Evolutionary conservation across 2,113 vertebrate species (phyloP).

Genomic region (Engystomops pustulosus): DNA sequence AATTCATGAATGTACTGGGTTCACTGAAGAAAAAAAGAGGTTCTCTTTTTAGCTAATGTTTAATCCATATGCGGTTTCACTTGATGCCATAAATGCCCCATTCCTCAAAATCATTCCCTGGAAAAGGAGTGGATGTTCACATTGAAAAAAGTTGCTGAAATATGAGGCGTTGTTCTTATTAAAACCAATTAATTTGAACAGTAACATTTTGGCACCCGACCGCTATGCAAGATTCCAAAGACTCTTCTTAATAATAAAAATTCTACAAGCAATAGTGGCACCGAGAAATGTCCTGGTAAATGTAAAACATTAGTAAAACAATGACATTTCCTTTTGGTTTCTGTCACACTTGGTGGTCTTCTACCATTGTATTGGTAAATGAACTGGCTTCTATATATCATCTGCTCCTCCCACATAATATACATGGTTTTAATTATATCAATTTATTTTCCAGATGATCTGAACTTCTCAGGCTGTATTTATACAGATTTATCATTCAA

Average conservation of each 20-base stretch:
- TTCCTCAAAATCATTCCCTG: background rate
- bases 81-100: background rate
- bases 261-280: slow-evolving; percentile 21
- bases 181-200: background rate
- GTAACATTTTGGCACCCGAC: background rate
- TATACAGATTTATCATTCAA: slow-evolving; percentile 30
- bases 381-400: background rate
- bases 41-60: too few species aligned
- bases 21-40: too few species aligned
- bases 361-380: slow-evolving; percentile 7
- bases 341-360: slow-evolving; percentile 39
- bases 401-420: background rate
- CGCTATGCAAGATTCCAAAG: background rate
- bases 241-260: background rate
- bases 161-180: background rate
- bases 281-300: slow-evolving; percentile 12
- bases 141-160: slow-evolving; percentile 2
- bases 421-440: slow-evolving; percentile 6
- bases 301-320: slow-evolving; percentile 36
- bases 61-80: background rate
- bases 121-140: background rate
- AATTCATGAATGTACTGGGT: too few species aligned
- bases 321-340: slow-evolving; percentile 14
- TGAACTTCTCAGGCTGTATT: slow-evolving; percentile 17
- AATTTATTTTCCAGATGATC: slow-evolving; percentile 33